A percentile compares a stretch with the other conserved stretches of the same genome.
Conservation (phyloP, 35 echinoderm and acorn worm species). For the Lytechinus variegatus region DNA sequence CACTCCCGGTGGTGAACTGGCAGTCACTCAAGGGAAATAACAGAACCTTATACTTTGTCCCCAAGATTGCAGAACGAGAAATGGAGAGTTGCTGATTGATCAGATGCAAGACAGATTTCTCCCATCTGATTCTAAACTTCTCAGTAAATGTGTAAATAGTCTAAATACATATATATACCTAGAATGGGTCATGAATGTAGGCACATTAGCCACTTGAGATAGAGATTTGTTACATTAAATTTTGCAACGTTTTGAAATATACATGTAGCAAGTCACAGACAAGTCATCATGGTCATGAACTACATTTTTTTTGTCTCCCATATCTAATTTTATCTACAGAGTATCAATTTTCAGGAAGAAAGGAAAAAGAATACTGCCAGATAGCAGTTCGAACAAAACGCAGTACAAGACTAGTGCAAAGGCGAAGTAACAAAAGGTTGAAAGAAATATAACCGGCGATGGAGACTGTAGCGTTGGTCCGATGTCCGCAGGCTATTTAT, state of each 20-base stretch:
- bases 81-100: slow-evolving; percentile 32
- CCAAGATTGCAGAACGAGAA: slow-evolving; percentile 3
- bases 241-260: too few relatives aligned
- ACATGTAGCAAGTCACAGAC: too few relatives aligned
- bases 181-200: too few relatives aligned
- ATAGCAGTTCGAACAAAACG: background rate
- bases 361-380: too few relatives aligned
- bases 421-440: background rate
- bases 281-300: too few relatives aligned
- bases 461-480: background rate
- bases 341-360: too few relatives aligned
- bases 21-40: slow-evolving; percentile 17
- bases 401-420: background rate
- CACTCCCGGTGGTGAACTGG: background rate
- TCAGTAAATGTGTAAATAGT: background rate
- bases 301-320: too few relatives aligned
- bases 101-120: background rate
- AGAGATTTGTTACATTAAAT: too few relatives aligned
- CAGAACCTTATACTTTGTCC: background rate
- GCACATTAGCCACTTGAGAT: too few relatives aligned
- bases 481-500: slow-evolving; percentile 1
- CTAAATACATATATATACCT: too few relatives aligned
- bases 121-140: background rate
- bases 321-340: too few relatives aligned
- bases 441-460: background rate